Percentiles rank a stretch among this genome's conserved stretches.
These are phyloP conservation scores for Nannobrachium achirus DNA, from an alignment of 2,113 vertebrate genomes.

Conservation along the genomic window DNA sequence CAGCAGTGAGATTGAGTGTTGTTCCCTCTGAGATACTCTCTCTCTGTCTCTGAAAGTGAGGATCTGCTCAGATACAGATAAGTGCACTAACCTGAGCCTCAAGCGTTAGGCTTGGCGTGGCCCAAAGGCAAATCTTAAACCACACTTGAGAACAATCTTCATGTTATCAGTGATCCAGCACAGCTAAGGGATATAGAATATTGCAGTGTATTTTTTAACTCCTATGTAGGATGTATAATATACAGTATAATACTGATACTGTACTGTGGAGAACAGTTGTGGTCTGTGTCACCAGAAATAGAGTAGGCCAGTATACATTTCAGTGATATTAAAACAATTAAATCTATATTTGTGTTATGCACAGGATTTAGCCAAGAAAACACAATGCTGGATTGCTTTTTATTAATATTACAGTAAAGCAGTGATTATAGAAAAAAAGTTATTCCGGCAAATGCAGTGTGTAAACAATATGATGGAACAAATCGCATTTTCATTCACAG, in stretches of 20 bases:
- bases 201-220: background rate
- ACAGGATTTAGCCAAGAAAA: background rate
- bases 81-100: too few species aligned
- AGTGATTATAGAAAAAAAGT: too few species aligned
- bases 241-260: too few species aligned
- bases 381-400: background rate
- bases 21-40: conserved; percentile 2
- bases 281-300: conserved; percentile 1
- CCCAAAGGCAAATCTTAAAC: conserved; percentile 24
- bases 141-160: conserved; percentile 24
- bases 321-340: background rate
- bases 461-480: too few species aligned
- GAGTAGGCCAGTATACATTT: background rate
- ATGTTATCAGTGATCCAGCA: conserved; percentile 22
- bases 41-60: conserved; percentile 13
- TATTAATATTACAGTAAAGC: background rate
- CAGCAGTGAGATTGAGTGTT: background rate
- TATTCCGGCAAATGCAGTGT: background rate
- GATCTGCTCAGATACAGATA: background rate
- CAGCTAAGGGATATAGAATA: conserved; percentile 7
- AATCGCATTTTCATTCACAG: too few species aligned
- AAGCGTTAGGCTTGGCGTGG: conserved; percentile 31
- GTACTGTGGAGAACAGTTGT: background rate
- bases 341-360: background rate
- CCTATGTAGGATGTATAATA: too few species aligned